These are phyloP conservation scores for Macquaria ambigua DNA, from an alignment of 2,113 vertebrate genomes.

Conservation along the genomic window DNA sequence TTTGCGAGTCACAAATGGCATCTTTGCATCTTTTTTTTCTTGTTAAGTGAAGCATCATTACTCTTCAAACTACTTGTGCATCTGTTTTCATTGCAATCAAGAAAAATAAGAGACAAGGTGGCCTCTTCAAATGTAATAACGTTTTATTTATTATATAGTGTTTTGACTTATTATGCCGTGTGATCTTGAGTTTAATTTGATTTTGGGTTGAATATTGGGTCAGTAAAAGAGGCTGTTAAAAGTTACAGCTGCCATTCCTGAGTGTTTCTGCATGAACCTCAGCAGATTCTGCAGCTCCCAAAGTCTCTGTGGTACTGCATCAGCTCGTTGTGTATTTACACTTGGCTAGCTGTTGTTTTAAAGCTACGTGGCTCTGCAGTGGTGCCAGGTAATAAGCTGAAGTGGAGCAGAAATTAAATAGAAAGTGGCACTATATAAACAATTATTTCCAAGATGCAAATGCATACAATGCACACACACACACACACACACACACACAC, in stretches of 20 bases:
- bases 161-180: background rate
- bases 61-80: background rate
- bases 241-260: slow-evolving; percentile 16
- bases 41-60: background rate
- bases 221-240: slow-evolving; percentile 15
- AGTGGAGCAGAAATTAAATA: slow-evolving; percentile 49
- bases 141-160: background rate
- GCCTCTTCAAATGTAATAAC: background rate
- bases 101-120: background rate
- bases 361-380: slow-evolving; percentile 45
- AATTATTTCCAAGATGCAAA: slow-evolving; percentile 55
- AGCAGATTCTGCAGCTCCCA: slow-evolving; percentile 28
- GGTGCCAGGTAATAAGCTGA: slow-evolving; percentile 51
- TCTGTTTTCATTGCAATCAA: slow-evolving; percentile 6
- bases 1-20: background rate
- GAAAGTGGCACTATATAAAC: slow-evolving; percentile 57
- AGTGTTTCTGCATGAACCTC: slow-evolving; percentile 33
- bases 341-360: slow-evolving; percentile 42
- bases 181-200: slow-evolving; percentile 7
- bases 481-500: background rate
- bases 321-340: slow-evolving; percentile 42
- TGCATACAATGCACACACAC: background rate
- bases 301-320: slow-evolving; percentile 36
- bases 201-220: slow-evolving; percentile 1
- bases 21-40: background rate